Base-by-base conservation (phyloP, 2,113 vertebrate species). In the Stictonetta naevosa region DNA sequence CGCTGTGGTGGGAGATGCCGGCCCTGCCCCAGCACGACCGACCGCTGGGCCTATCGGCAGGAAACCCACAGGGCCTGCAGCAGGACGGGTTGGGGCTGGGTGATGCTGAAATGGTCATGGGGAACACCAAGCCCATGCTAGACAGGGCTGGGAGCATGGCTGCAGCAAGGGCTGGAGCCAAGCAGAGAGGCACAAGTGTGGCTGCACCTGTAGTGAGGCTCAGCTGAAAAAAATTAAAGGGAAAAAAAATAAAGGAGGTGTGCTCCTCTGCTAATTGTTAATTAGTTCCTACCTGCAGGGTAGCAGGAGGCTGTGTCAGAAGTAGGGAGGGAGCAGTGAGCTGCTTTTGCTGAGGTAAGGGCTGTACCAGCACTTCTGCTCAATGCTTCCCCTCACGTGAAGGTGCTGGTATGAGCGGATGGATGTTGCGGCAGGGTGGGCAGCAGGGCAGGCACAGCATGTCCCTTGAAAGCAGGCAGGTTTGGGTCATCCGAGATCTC, bases 81-180 rank as follows among this genome's bases (percentile, higher is more conserved):
- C 31, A 20, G 13, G 64, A 71, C 59, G 60, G 20, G 16, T 0
- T 28, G 23, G 26, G 20, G 25, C 22, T 60, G 33, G 11, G 23
- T 36, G 31, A 21, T 10, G 4, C 28, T 7, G 13, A 46, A 93
- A 33, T 6, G 10, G 1, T 11, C 0, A 0, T 1, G 7, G 29
- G 10, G 31, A 90, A 26, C 0, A 1, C 13, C 16, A 21, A n/a
- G 13, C 1, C 26, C 2, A 0, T 6, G 17, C 20, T 72, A 42
- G 13, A 31, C 34, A 25, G 21, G 59, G n/a, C 12, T 33, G 10
- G 26, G 44, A 46, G 44, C 44, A 46, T 8, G 8, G 44, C 44
- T 46, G 44, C 18, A 46, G 44, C 44, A 20, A 25, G 21, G 59
- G n/a, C 12, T 33, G 10, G 22, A 76, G 26, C 21, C 20, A 48